These are phyloP conservation scores for Pinna nobilis DNA, from an alignment of 1,140 invertebrate genomes.

Conservation along the genomic window DNA sequence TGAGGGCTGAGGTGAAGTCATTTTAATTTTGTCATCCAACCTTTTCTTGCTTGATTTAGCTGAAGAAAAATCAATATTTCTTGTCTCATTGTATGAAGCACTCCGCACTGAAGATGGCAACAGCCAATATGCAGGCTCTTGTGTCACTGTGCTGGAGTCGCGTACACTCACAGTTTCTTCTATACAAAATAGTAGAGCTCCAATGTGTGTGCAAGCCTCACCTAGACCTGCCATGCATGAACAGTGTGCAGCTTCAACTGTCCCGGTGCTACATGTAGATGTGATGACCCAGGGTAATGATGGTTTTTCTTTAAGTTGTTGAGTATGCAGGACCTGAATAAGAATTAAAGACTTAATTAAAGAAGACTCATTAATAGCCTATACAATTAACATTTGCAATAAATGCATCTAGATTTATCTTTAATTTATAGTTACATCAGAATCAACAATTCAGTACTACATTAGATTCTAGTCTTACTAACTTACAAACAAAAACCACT, in stretches of 20 bases:
- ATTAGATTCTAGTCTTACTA: too few species aligned
- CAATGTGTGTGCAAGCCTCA: conserved; percentile 43
- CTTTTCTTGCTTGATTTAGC: conserved; percentile 7
- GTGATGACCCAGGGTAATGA: conserved; percentile 7
- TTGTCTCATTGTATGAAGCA: conserved; percentile 19
- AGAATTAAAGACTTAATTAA: neutral
- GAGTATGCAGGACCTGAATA: conserved; percentile 24
- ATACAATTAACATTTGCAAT: too few species aligned
- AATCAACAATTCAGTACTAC: too few species aligned
- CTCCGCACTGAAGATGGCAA: conserved; percentile 15
- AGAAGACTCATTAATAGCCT: too few species aligned
- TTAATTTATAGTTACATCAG: too few species aligned
- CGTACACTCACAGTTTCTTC: conserved; percentile 35
- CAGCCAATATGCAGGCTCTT: conserved; percentile 45
- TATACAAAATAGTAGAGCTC: conserved; percentile 34
- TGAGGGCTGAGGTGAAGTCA: too few species aligned
- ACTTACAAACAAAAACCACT: too few species aligned
- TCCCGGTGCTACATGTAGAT: neutral
- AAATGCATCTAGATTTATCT: too few species aligned
- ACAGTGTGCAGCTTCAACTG: conserved; percentile 20
- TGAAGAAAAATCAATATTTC: conserved; percentile 32
- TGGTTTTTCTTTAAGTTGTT: conserved; percentile 17
- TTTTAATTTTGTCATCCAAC: too few species aligned
- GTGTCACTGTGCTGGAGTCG: conserved; percentile 37
- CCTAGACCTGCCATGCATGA: conserved; percentile 51